These are phyloP conservation scores for Vespertilio murinus DNA, from an alignment of 2,797 vertebrate genomes.

Conservation along the genomic window DNA sequence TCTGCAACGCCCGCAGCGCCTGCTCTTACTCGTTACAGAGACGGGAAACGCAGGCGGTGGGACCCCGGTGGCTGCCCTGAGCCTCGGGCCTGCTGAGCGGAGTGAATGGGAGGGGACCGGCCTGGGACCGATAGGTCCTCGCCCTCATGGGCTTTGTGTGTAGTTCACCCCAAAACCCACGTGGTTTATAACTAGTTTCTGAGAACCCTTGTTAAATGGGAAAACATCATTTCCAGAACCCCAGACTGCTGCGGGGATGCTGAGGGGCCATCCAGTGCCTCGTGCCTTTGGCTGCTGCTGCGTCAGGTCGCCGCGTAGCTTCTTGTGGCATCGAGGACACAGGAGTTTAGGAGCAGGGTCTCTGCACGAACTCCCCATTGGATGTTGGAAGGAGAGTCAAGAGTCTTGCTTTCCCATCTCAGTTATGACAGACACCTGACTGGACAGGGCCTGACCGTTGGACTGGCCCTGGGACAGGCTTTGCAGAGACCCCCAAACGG, in stretches of 20 bases:
- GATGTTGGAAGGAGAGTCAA: neutral
- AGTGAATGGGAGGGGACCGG: neutral
- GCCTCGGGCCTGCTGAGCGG: neutral
- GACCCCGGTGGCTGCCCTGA: no score
- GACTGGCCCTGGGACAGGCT: neutral
- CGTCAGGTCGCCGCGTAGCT: no score
- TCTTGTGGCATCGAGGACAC: neutral
- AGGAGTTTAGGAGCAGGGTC: neutral
- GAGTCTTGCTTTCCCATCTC: neutral
- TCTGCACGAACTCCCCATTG: neutral
- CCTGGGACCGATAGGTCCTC: neutral
- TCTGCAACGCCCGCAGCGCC: accelerated
- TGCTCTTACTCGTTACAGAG: accelerated
- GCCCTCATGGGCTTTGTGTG: neutral
- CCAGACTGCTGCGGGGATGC: neutral
- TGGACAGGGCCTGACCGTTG: neutral
- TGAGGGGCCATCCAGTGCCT: neutral
- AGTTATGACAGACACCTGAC: neutral
- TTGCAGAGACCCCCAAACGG: no score
- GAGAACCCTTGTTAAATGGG: neutral
- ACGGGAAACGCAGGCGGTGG: no score
- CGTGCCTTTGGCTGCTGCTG: neutral
- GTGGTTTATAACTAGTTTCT: neutral
- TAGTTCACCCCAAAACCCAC: neutral
- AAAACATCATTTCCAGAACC: neutral